Evolutionary conservation across 2,113 vertebrate genomes (phyloP).

Genomic region (Planiliza haematocheilus): DNA sequence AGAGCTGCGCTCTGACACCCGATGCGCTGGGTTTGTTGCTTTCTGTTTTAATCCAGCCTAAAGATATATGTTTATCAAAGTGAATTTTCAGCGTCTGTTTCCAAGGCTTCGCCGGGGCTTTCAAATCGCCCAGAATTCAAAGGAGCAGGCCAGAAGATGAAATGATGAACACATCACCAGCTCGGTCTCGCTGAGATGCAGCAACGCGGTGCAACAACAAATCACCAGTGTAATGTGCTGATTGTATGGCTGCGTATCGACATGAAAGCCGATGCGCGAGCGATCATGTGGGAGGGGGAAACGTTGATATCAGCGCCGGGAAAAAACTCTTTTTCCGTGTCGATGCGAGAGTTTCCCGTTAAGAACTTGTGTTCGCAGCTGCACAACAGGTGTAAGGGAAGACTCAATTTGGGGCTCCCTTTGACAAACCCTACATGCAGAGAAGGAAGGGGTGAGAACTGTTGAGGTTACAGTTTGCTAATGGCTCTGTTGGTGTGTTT

Average conservation of each 20-base stretch:
- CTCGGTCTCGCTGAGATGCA: constrained; percentile 33
- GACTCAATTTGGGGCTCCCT: constrained; percentile 5
- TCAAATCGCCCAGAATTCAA: constrained; percentile 71
- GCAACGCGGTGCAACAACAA: constrained; percentile 42
- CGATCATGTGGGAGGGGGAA: constrained; percentile 34
- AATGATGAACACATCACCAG: constrained; percentile 60
- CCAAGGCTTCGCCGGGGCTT: constrained; percentile 66
- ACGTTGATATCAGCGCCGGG: not conserved
- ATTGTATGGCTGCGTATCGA: constrained; percentile 33
- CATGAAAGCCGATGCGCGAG: constrained; percentile 17
- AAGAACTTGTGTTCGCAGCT: not conserved
- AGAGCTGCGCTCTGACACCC: constrained; percentile 50
- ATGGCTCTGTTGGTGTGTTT: not conserved
- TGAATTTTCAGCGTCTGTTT: constrained; percentile 73
- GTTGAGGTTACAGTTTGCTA: not conserved
- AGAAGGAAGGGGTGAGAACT: not conserved
- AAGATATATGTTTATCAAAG: constrained; percentile 83
- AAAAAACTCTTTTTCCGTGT: constrained; percentile 6
- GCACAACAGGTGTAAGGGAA: constrained; percentile 1
- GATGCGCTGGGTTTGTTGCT: constrained; percentile 55
- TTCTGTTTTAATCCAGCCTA: constrained; percentile 79
- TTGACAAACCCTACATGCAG: not conserved
- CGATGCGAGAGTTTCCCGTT: not conserved
- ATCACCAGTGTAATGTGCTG: constrained; percentile 25
- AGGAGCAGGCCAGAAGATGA: constrained; percentile 63